A percentile compares a stretch with the other conserved stretches of the same genome.
phyloP scores from a whole-genome alignment of 2,113 vertebrate species.

The Gobio gobio region DNA sequence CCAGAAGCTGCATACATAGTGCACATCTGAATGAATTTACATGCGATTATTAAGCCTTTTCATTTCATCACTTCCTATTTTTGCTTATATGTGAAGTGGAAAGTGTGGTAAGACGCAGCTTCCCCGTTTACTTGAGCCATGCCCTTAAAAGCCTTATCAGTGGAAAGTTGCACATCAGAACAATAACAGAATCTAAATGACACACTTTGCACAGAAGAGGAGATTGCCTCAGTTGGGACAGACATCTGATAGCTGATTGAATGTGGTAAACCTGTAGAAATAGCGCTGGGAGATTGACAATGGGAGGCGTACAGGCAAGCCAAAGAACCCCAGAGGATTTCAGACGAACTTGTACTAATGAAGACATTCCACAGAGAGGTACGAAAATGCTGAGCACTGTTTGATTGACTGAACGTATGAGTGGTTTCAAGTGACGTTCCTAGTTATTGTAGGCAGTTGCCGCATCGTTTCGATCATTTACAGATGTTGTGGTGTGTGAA shows the following conservation, averaged over 20 bases:
- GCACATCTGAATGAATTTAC: slow-evolving; percentile 30
- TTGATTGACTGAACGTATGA: not conserved
- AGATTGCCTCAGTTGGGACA: not conserved
- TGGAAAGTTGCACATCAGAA: slow-evolving; percentile 5
- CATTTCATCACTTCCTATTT: slow-evolving; percentile 56
- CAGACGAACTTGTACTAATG: slow-evolving; percentile 8
- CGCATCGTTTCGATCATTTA: not conserved
- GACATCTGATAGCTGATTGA: not conserved
- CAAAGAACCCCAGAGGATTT: slow-evolving; percentile 27
- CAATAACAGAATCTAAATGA: not conserved
- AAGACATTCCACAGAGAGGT: slow-evolving; percentile 38
- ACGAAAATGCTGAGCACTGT: not conserved
- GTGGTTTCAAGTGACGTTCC: not conserved
- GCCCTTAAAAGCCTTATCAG: slow-evolving; percentile 24
- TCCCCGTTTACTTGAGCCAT: slow-evolving; percentile 48
- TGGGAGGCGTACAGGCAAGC: slow-evolving; percentile 45
- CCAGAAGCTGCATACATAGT: not conserved
- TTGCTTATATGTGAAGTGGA: slow-evolving; percentile 52
- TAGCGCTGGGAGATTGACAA: not conserved
- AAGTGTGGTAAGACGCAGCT: slow-evolving; percentile 58
- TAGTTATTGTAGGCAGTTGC: not conserved
- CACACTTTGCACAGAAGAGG: not conserved
- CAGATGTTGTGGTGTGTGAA: slow-evolving; percentile 7
- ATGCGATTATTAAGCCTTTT: slow-evolving; percentile 28
- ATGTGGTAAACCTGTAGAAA: not conserved